Percentiles rank a stretch among this genome's conserved stretches.
phyloP scores from a whole-genome alignment of 2,888 invertebrate species.

The Acronicta aceris region DNA sequence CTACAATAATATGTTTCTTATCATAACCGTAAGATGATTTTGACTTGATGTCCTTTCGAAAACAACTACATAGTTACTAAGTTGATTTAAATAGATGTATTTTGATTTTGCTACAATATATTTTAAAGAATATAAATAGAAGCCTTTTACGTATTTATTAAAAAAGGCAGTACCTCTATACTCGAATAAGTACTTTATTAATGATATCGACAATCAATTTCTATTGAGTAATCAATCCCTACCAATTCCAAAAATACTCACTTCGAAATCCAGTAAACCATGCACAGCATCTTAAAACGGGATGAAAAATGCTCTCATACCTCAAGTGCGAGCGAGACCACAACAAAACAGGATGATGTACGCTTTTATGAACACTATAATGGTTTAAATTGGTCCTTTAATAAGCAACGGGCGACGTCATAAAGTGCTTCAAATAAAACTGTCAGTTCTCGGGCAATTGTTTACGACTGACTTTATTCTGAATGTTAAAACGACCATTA shows the following conservation, averaged over 20 bases:
- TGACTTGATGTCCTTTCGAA: not conserved
- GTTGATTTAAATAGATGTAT: too few relatives aligned
- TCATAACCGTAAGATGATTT: slow-evolving; percentile 8
- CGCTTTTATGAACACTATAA: slow-evolving; percentile 86
- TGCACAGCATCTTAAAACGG: slow-evolving; percentile 73
- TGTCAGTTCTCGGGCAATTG: slow-evolving; percentile 64
- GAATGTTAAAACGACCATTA: slow-evolving; percentile 61
- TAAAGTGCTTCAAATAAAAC: slow-evolving; percentile 81
- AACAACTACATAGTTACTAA: not conserved
- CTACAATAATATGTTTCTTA: slow-evolving; percentile 8
- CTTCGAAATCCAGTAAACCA: slow-evolving; percentile 84
- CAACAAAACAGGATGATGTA: slow-evolving; percentile 85
- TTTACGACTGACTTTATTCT: slow-evolving; percentile 58
- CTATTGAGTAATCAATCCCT: slow-evolving; percentile 60
- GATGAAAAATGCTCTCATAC: slow-evolving; percentile 55
- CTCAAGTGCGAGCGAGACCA: slow-evolving; percentile 63
- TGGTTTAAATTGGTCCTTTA: slow-evolving; percentile 88
- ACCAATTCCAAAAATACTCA: slow-evolving; percentile 81
- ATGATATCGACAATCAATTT: slow-evolving; percentile 43
- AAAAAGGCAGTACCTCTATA: not conserved
- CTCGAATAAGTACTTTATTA: not conserved
- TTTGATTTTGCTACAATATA: too few relatives aligned
- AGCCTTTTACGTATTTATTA: not conserved
- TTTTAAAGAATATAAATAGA: too few relatives aligned
- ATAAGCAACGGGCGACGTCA: slow-evolving; percentile 80